Evolutionary conservation across 2,113 vertebrate species (phyloP).

Genomic region (Microtus oregoni): DNA sequence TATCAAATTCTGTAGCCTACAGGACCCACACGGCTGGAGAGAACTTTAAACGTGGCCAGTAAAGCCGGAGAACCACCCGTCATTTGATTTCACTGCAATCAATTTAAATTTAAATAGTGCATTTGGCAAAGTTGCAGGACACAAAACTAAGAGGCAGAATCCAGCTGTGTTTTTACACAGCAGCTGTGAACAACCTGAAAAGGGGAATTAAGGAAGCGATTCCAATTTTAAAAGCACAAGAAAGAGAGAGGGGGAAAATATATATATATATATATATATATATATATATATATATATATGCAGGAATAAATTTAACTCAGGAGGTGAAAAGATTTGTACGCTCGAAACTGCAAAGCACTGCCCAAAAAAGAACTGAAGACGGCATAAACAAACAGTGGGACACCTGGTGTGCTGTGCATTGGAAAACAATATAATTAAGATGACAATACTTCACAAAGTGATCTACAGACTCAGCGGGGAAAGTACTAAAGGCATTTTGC

Average conservation of each 20-base stretch:
- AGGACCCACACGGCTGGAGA: neutral
- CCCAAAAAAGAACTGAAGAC: neutral
- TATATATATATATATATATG: too few species aligned
- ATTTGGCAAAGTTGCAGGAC: neutral
- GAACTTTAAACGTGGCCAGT: neutral
- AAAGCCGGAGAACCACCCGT: neutral
- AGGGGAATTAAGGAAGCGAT: neutral
- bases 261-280: too few species aligned
- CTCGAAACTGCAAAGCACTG: neutral
- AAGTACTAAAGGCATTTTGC: neutral
- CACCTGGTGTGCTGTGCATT: neutral
- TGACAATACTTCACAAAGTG: neutral
- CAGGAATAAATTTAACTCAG: neutral
- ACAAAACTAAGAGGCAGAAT: neutral
- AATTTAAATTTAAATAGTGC: neutral
- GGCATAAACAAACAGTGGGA: neutral
- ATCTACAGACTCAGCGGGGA: neutral
- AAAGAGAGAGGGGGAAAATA: neutral
- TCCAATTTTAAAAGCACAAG: neutral
- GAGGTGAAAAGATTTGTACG: neutral
- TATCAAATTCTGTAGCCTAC: neutral
- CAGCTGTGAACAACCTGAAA: neutral
- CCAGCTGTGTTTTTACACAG: neutral
- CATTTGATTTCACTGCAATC: neutral
- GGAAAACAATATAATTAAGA: neutral